Conservation (phyloP, 2,888 invertebrate species). For the Apamea crenata region DNA sequence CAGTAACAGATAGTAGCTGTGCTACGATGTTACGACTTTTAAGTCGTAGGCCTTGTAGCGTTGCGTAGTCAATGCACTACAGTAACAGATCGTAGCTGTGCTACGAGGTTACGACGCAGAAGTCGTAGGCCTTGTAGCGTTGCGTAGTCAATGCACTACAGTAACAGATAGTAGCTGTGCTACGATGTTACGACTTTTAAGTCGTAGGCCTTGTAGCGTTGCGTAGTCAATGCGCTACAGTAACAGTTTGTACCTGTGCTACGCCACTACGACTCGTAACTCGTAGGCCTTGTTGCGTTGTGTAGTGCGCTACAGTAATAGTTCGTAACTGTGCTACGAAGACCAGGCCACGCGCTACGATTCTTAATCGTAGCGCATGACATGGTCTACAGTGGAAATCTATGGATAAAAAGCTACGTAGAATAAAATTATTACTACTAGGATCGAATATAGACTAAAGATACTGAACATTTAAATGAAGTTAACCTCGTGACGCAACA, state of each 20-base stretch:
- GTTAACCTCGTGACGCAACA: background rate
- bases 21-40: background rate
- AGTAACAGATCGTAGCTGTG: background rate
- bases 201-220: background rate
- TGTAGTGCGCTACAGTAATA: background rate
- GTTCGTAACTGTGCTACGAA: background rate
- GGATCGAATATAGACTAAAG: background rate
- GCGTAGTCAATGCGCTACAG: background rate
- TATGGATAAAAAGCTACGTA: background rate
- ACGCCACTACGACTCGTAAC: background rate
- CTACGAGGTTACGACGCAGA: background rate
- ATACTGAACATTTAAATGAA: background rate
- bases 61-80: background rate
- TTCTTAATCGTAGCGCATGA: background rate
- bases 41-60: background rate
- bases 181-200: background rate
- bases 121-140: background rate
- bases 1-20: background rate
- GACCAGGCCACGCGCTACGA: too few relatives aligned
- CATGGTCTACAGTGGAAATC: background rate
- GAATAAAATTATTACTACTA: background rate
- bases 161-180: background rate
- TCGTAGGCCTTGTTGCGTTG: too few relatives aligned
- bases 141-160: background rate
- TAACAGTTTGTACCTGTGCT: background rate